Evolutionary conservation across 2,797 vertebrate genomes (phyloP), one percentile per base, ranked within the genome.

Genomic region (Alosa sapidissima): DNA sequence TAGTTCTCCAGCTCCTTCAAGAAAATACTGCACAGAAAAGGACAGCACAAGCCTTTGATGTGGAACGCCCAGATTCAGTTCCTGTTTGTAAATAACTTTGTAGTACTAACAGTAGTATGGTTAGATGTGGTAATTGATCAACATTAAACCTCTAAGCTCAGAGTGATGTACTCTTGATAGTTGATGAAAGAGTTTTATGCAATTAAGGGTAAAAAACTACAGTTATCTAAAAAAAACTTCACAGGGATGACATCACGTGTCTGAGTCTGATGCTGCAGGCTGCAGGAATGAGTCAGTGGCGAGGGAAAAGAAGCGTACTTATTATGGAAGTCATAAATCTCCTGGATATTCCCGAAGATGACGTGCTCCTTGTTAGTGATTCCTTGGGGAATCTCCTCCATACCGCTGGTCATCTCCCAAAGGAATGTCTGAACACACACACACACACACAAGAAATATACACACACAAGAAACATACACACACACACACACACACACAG

Each of bases 371-470:
- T 98, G 92, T 98, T 98, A 86, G 94, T 89, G 86, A 99, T 98
- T 60, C 97, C 98, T 36, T 96, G 28, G 0, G 98, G 98, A 88
- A 99, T 97, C 90, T 99, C 98, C 87, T 98, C 98, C 0, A 98
- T 96, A 52, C 98, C 98, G 48, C 98, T 98, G 2, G 97, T 98
- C 97, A 99, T 99, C 94, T 99, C 98, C 98, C 98, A 99, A 87
- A 98, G 94, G 94, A 99, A 99, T 3, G 97, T 99, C 98, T 99
- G 93, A 54, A 95, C 94, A 88, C 90, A 52, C 93, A 52, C 49
- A 58, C 60, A 84, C 28, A 60, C 72, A 85, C 48, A 84, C 62
- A 14, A 28, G 5, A 28, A n/a, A 28, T 8, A 11, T n/a, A 65
- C 65, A 36, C 28, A 36, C 28, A 36, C 62, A 65, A 54, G 4